A percentile compares a stretch with the other conserved stretches of the same genome.
phyloP scores from a whole-genome alignment of 92 coral and sea anemone species.

The Virgularia gustaviana region DNA sequence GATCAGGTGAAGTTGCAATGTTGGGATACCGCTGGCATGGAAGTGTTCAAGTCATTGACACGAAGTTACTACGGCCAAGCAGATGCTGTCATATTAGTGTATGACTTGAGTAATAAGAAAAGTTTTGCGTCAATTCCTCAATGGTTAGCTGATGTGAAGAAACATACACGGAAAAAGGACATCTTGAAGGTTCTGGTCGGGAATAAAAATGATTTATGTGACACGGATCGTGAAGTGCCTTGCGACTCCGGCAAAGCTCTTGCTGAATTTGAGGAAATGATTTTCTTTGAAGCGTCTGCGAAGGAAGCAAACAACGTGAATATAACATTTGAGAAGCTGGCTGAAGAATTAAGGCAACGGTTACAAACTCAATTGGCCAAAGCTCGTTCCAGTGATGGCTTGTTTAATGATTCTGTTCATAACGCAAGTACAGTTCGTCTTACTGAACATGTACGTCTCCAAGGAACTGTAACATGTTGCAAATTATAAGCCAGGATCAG shows the following conservation, averaged over 20 bases:
- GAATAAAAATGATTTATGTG: constrained; percentile 95
- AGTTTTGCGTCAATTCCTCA: constrained; percentile 95
- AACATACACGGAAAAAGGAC: constrained; percentile 64
- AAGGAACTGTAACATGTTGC: constrained; percentile 32
- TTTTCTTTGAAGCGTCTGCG: constrained; percentile 92
- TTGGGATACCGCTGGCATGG: constrained; percentile 99
- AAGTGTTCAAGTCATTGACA: constrained; percentile 79
- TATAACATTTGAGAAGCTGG: constrained; percentile 75
- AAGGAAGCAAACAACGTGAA: constrained; percentile 97
- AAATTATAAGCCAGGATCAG: too few relatives aligned
- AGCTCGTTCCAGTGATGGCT: not conserved
- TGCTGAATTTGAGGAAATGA: constrained; percentile 93
- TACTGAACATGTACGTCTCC: constrained; percentile 18
- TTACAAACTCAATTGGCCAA: constrained; percentile 12
- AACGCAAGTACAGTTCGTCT: constrained; percentile 11
- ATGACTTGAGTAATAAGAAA: constrained; percentile 90
- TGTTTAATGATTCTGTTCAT: not conserved
- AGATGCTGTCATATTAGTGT: constrained; percentile 93
- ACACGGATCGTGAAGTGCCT: constrained; percentile 69
- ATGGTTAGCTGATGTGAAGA: constrained; percentile 90
- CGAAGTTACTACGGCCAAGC: constrained; percentile 94
- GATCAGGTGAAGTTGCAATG: constrained; percentile 93
- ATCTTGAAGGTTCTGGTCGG: constrained; percentile 88
- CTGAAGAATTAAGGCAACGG: constrained; percentile 82
- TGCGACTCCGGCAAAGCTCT: constrained; percentile 89